Evolutionary conservation across 2,797 vertebrate genomes (phyloP), one percentile per base, ranked within the genome.

Genomic region (Rhadinocentrus ornatus): DNA sequence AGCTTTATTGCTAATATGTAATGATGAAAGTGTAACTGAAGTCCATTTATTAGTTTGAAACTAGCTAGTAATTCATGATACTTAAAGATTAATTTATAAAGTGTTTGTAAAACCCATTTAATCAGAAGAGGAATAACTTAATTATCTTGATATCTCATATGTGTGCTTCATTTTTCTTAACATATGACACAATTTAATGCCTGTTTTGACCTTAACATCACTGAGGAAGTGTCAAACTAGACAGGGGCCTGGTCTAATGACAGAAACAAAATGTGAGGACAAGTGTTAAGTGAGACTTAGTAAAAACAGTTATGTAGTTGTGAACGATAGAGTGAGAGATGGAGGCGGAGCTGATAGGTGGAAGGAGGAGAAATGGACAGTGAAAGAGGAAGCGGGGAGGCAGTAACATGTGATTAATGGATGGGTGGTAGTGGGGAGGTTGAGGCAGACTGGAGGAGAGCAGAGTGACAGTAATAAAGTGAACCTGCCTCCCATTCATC

Each of bases 381-480:
- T 83, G 87, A 90, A 88, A 78, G 81, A 89, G 86, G 87, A 79
- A 88, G 83, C 89, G 89, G 86, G 31, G 88, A 85, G 82, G 89
- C 86, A 81, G 88, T 87, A 91, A 86, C 85, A 83, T 90, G 88
- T 93, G 91, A 93, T 93, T 92, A 91, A 93, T 92, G 89, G 88
- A 91, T 77, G 84, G 88, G 86, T 90, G 91, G 88, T 89, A 89
- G 88, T 90, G 82, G 85, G 89, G 90, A 93, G 90, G 91, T 91
- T 90, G 91, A 91, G 88, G 90, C 87, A 91, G 91, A 91, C 90
- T 90, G 87, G 88, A 88, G 88, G 88, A 91, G 91, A 92, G 89
- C 87, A 83, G 91, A 93, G 91, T 93, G 92, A 93, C 92, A 92
- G 91, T 93, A 93, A 93, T 92, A 93, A 93, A 93, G 92, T 92